phyloP scores from a whole-genome alignment of 1,140 invertebrate species.

The Popillia japonica region DNA sequence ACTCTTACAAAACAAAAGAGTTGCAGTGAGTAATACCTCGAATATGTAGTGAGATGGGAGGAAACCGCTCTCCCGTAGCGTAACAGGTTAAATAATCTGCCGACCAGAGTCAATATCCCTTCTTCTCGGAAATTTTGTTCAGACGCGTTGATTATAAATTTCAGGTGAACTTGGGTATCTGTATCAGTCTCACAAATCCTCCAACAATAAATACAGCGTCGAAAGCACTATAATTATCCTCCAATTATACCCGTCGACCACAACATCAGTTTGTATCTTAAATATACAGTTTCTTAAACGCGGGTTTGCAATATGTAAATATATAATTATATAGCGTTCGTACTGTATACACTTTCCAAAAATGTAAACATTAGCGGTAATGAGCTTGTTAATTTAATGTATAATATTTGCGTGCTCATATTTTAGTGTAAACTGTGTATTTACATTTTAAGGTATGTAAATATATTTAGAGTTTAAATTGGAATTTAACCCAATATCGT shows the following conservation, averaged over 20 bases:
- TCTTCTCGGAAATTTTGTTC: conserved; percentile 4
- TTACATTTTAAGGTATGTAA: neutral
- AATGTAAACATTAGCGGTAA: neutral
- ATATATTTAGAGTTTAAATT: no score
- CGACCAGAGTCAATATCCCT: conserved; percentile 4
- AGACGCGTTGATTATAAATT: conserved; percentile 11
- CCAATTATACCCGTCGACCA: neutral
- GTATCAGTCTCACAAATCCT: conserved; percentile 10
- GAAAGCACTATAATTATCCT: neutral
- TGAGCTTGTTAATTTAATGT: neutral
- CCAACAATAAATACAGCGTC: neutral
- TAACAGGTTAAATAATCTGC: conserved; percentile 7
- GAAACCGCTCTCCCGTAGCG: neutral
- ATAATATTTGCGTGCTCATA: neutral
- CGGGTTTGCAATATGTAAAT: neutral
- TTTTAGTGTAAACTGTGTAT: neutral
- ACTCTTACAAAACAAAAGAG: no score
- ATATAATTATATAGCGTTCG: neutral
- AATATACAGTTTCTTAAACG: neutral
- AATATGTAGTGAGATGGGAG: neutral
- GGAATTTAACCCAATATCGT: no score
- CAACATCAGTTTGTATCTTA: neutral
- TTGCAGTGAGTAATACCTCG: neutral
- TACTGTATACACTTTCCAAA: neutral
- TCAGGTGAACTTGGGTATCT: neutral